Evolutionary conservation across 2,797 vertebrate genomes (phyloP), one percentile per base, ranked within the genome.

Genomic region (Parotocinclus haroldoi): DNA sequence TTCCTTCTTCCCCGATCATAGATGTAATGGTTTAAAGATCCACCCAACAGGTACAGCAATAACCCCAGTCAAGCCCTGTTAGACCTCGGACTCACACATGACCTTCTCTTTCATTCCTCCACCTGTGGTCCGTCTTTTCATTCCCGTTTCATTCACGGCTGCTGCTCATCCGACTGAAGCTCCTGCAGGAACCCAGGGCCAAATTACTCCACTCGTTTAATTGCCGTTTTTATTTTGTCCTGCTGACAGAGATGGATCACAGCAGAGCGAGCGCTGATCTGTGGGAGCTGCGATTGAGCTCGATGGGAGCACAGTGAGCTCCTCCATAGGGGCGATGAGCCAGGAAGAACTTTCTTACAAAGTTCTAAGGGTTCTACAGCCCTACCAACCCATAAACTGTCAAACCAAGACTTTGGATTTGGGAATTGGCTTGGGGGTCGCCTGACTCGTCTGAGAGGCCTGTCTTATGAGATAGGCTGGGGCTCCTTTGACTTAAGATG

Each of bases 171-270:
- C n/a, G n/a, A n/a, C n/a, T n/a, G n/a, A n/a, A n/a, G n/a, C n/a
- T n/a, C n/a, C 87, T 83, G 50, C 1, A 42, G 83, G 81, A 87
- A 88, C 75, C 78, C 74, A 84, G 89, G 88, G 91, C 93, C 60
- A 70, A 94, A 95, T 94, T 93, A 94, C 92, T 92, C 89, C 89
- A 89, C 88, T 83, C 88, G 88, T 94, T 95, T 94, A 94, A 94
- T 95, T 95, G 93, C 89, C 91, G 89, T 94, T 93, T 94, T 94
- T 90, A 94, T 94, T 93, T 93, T 48, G 93, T 88, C 80, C 59
- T 86, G 84, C 86, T 94, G 94, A 94, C 94, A 95, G 87, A 95
- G 94, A 95, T 91, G 91, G 91, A 95, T 95, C 86, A 78, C 91
- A 83, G 74, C 69, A 68, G 17, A 79, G 77, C 75, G 49, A 79